Base-by-base conservation (phyloP, 1,140 invertebrate species). In the Nymphalis io region DNA sequence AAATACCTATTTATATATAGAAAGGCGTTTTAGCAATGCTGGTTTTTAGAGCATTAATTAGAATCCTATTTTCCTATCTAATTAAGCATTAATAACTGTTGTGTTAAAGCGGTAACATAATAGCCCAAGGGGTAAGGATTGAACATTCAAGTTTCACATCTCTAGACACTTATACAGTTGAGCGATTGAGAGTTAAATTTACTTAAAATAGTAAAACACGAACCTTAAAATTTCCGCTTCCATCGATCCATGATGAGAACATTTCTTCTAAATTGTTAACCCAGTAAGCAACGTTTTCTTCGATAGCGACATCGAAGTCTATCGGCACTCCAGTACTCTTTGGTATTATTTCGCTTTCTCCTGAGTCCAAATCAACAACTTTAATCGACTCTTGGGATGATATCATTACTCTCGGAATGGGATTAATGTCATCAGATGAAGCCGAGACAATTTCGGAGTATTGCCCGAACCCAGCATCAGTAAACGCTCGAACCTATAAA, bases 241-340 rank as follows among this genome's bases (percentile, higher is more conserved):
- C 93, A 68, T 93, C 92, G 6, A 95, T 86, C 67, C 94, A 91
- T 0, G 94, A 94, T 0, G 93, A 94, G 23, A 96, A 94, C 44
- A 98, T 85, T 83, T 97, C 95, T 62, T 95, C 94, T 75, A 95
- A 94, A 76, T 96, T 95, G 76, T 97, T 96, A 4, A 98, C 94
- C 96, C 97, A 98, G 73, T 95, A 97, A 10, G 97, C 92, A 44
- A 94, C 93, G 60, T 94, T 93, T 82, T 98, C 96, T 58, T 93
- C 92, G n/a, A 93, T 92, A 13, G 94, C 88, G 27, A 94, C 93
- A 2, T 93, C 90, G 40, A 96, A 92, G 75, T 95, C 94, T 1
- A 94, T 91, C 0, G 95, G 93, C 20, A 92, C 92, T 40, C 93
- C 93, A n/a, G 93, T 93, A 61, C 94, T 94, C 63, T 93, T 92